Conservation (phyloP, 35 echinoderm and acorn worm species). For the Apostichopus parvimensis region DNA sequence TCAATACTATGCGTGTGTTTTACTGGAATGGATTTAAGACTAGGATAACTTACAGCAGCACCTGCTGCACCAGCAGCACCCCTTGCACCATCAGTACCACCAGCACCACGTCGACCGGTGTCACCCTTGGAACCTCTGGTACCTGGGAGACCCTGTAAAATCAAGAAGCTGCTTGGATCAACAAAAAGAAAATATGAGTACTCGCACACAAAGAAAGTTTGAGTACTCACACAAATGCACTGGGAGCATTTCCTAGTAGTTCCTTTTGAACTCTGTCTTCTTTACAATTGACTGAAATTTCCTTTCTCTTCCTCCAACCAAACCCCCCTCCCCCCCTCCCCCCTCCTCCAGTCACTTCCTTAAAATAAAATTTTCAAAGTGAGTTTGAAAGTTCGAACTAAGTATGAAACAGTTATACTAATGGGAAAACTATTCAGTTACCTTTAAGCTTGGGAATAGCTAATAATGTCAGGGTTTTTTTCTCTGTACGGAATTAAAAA, state of each 20-base stretch:
- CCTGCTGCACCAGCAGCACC: slow-evolving; percentile 25
- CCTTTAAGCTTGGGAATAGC: too few relatives aligned
- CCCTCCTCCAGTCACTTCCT: too few relatives aligned
- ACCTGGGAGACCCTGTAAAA: background rate
- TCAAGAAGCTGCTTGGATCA: background rate
- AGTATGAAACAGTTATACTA: too few relatives aligned
- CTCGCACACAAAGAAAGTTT: background rate
- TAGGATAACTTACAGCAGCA: background rate
- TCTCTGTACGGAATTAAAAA: too few relatives aligned
- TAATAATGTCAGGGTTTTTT: too few relatives aligned
- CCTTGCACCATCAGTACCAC: slow-evolving; percentile 6
- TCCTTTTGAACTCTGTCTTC: background rate
- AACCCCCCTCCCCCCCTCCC: too few relatives aligned
- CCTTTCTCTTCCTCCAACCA: too few relatives aligned
- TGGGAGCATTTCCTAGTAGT: background rate
- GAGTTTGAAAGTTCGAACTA: too few relatives aligned
- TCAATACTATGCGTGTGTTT: too few relatives aligned
- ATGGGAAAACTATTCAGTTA: too few relatives aligned
- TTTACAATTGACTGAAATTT: too few relatives aligned
- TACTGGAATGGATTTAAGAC: background rate
- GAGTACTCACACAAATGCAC: background rate
- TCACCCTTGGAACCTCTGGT: background rate
- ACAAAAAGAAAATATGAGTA: background rate
- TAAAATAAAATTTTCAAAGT: too few relatives aligned
- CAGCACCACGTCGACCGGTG: background rate